Base-by-base conservation (phyloP, 2,797 vertebrate genomes). In the Tokudaia tokunoshimensis region DNA sequence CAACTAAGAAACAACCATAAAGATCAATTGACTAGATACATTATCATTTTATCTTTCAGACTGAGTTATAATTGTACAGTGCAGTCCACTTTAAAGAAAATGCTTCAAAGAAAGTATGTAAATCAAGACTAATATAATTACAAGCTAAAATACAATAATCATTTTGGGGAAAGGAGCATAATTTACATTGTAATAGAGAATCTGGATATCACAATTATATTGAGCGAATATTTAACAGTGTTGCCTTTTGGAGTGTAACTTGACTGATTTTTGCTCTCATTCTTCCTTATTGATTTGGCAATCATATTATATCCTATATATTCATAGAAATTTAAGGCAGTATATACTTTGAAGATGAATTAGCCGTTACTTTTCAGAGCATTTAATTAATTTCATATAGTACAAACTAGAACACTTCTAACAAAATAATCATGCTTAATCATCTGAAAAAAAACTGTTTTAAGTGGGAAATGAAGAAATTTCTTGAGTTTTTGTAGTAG, bases 121-220 rank as follows among this genome's bases (percentile, higher is more conserved):
- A 96, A 92, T 88, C 12, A 92, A 76, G 15, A 85, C 11, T 81
- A 90, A 85, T 76, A 76, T 90, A 97, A 94, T 95, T 88, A 65
- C 6, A 47, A 24, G 59, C 34, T 88, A 75, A 91, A 82, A 84
- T 92, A 87, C 20, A 95, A 85, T 67, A 95, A 94, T 70, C 63
- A 4, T 93, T 92, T 95, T 94, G 19, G 67, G 94, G 90, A 94
- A 88, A 26, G 78, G 1, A 34, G 11, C 15, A 89, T 93, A 17
- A 61, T 92, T 97, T 96, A 61, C 17, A 85, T 81, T 92, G 92
- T 89, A 97, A 89, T 93, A 9, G 12, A n/a, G 81, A 79, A 95
- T 79, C 31, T 34, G 5, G 55, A 92, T 72, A 78, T 94, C 44
- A 61, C 11, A 59, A 29, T 83, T 93, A 4, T 17, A 50, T 65